These are phyloP conservation scores for Rhyacichthys aspro DNA, from an alignment of 2,797 vertebrate genomes.

Conservation along the genomic window DNA sequence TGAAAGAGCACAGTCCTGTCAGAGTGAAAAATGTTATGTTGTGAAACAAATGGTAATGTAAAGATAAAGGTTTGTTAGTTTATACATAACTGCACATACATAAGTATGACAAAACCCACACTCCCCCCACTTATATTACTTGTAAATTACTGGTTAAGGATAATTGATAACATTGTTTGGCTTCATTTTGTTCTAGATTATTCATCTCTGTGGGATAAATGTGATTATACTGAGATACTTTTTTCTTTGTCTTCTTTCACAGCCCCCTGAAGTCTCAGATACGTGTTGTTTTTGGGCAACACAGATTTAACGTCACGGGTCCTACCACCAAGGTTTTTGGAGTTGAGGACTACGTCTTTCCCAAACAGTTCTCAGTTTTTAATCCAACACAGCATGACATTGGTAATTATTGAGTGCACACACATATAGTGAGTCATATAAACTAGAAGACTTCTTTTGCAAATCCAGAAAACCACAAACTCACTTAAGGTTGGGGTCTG, in stretches of 20 bases:
- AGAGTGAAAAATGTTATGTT: background rate
- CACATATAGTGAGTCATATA: conserved; percentile 48
- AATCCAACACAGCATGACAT: conserved; percentile 91
- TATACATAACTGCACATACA: too few species aligned
- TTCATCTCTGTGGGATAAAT: too few species aligned
- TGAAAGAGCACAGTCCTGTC: background rate
- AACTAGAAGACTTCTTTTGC: conserved; percentile 37
- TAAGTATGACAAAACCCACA: too few species aligned
- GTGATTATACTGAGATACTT: too few species aligned
- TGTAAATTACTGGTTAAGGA: too few species aligned
- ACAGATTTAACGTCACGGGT: conserved; percentile 85
- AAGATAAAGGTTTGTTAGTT: too few species aligned
- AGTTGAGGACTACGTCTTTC: conserved; percentile 87
- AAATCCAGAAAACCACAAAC: conserved; percentile 43
- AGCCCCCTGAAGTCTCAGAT: conserved; percentile 85
- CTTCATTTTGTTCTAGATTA: too few species aligned
- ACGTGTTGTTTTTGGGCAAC: conserved; percentile 91
- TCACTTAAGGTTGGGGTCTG: conserved; percentile 31
- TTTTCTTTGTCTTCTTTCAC: background rate
- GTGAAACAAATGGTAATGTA: too few species aligned
- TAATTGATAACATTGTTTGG: too few species aligned
- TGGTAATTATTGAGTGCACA: conserved; percentile 75
- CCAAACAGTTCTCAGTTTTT: conserved; percentile 85
- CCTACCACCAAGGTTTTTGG: conserved; percentile 84
- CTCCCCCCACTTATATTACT: too few species aligned